Evolutionary conservation across 2,797 vertebrate genomes (phyloP), one percentile per base, ranked within the genome.

Genomic region (Acanthopagrus latus): DNA sequence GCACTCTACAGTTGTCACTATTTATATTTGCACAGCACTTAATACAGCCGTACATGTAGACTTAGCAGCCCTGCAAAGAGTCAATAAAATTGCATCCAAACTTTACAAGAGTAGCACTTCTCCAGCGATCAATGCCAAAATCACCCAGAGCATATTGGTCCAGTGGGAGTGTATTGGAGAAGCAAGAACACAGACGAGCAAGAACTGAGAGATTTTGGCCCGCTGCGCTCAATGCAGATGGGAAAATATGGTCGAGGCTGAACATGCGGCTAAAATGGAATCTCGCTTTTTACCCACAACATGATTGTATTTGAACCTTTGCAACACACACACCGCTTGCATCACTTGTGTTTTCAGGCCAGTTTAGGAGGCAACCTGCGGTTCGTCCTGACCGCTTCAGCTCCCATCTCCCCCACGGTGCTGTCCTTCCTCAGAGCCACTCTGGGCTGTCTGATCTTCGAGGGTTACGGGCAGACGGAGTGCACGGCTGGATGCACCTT

Each of bases 401-500:
- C 95, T 2, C 95, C 95, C 70, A 96, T 96, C 91, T 95, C 94
- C 69, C 94, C 95, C 64, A 83, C 93, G 0, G 94, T 96, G 73
- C 90, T 96, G 74, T 95, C 95, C 81, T 96, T 96, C 90, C 94
- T 96, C 78, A 88, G 95, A 77, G 95, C 95, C 76, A 93, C 94
- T 2, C 85, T 96, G 33, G 95, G 95, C 74, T 96, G 95, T 71
- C 85, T 95, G 82, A 96, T 96, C 76, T 96, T 96, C 9, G 95
- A 96, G 79, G 95, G 95, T 2, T 96, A 96, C 1, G 95, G 95
- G 10, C 95, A 96, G 87, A 96, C 95, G 0, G 95, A 96, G 88
- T 96, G 95, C 89, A 96, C 95, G 0, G 95, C 94, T 0, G 95
- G 95, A 83, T 96, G 95, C 85, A 96, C 95, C 0, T 96, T 96